Evolutionary conservation across 1,140 invertebrate genomes (phyloP), one percentile per base, ranked within the genome.

Genomic region (Metaphire vulgaris): DNA sequence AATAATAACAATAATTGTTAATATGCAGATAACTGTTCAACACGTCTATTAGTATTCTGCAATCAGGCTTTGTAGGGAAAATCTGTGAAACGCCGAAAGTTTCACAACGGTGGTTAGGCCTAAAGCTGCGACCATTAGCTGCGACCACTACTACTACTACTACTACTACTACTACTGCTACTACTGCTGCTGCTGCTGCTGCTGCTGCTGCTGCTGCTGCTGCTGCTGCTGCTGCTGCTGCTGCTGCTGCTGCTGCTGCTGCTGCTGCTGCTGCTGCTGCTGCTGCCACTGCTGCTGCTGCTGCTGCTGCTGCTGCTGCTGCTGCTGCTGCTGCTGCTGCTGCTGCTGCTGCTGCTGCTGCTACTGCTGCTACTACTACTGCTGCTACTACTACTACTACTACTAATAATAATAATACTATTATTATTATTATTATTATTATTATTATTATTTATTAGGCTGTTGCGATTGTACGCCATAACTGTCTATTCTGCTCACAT

Each of bases 161-260:
- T 65, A 65, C 64, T 65, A 65, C 64, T 65, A 65, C 64, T 65
- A 65, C 64, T 65, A 65, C 64, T 65, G n/a, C 64, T 65, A 65
- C 64, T 65, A 65, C 64, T 65, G 64, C 64, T 65, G 64, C 64
- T 65, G 64, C 64, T 65, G 64, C 64, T 65, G 64, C 64, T 65
- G 64, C 64, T 65, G 64, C 64, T 65, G 64, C 64, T 65, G n/a
- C 64, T 65, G n/a, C 64, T 65, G n/a, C 64, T 65, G n/a, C 64
- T 65, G n/a, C 64, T 65, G n/a, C 64, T 65, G n/a, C 64, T 65
- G n/a, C 64, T 65, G n/a, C 64, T 65, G n/a, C 64, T 65, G n/a
- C 64, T 65, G 64, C 64, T 65, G 64, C 64, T 65, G 64, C 64
- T 65, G 64, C 64, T 65, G 64, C 64, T 65, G 64, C 64, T 65